Conservation (phyloP, 2,888 invertebrate species). For the Drosophila setosimentum region DNA sequence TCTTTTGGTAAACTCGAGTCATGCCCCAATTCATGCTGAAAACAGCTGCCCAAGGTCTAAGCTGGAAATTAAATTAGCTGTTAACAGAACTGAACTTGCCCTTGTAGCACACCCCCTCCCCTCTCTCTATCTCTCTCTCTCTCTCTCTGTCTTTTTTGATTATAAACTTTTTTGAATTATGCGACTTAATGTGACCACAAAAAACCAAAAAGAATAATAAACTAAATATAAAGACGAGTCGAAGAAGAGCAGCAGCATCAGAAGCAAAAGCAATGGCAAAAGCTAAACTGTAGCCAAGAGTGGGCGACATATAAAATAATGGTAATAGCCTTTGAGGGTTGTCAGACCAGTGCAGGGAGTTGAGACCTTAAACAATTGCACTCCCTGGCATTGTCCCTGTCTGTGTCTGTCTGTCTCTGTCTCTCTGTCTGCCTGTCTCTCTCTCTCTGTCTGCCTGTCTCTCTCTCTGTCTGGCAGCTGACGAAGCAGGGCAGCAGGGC, state of each 20-base stretch:
- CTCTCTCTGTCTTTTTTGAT: slow-evolving; percentile 36
- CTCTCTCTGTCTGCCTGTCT: slow-evolving; percentile 21
- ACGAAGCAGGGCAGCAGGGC: slow-evolving; percentile 26
- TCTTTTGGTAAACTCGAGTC: not conserved
- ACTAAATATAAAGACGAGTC: slow-evolving; percentile 9
- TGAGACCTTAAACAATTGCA: slow-evolving; percentile 61
- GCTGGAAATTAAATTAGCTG: slow-evolving; percentile 65
- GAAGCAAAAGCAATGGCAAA: slow-evolving; percentile 51
- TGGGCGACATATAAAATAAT: slow-evolving; percentile 58
- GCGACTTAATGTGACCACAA: slow-evolving; percentile 31
- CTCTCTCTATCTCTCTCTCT: not conserved
- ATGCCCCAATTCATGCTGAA: slow-evolving; percentile 33
- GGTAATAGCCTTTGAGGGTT: slow-evolving; percentile 17
- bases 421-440: not conserved
- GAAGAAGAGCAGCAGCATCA: slow-evolving; percentile 9
- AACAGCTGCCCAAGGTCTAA: slow-evolving; percentile 23
- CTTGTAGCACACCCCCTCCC: not conserved
- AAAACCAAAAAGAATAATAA: slow-evolving; percentile 13
- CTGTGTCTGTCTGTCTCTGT: slow-evolving; percentile 27
- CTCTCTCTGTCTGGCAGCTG: slow-evolving; percentile 2
- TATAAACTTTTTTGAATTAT: slow-evolving; percentile 66
- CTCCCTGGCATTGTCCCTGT: slow-evolving; percentile 57
- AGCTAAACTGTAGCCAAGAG: slow-evolving; percentile 47
- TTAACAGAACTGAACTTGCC: slow-evolving; percentile 24
- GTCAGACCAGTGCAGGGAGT: slow-evolving; percentile 1